Conservation (phyloP, 2,888 invertebrate genomes). For the Stenichneumon culpator region DNA sequence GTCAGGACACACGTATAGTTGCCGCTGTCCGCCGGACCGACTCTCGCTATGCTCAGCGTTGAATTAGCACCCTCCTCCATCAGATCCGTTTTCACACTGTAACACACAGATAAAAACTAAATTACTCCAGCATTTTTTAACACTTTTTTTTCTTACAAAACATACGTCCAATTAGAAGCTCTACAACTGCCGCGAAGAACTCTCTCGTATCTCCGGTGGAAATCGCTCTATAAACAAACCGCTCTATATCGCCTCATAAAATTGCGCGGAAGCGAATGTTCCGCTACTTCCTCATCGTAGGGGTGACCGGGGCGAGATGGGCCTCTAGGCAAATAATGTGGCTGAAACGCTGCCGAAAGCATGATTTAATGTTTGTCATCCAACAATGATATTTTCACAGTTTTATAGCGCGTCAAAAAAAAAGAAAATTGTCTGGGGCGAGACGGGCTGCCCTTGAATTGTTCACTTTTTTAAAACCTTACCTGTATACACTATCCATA, state of each 20-base stretch:
- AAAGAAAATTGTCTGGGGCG: no score
- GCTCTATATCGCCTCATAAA: background rate
- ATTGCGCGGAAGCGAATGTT: background rate
- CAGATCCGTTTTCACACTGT: slow-evolving; percentile 86
- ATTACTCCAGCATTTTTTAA: slow-evolving; percentile 18
- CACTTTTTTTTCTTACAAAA: background rate
- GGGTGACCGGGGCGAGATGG: no score
- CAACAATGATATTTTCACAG: no score
- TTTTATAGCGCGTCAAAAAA: no score
- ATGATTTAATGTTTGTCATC: no score
- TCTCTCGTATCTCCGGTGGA: background rate
- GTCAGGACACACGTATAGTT: slow-evolving; percentile 86
- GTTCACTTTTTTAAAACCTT: no score
- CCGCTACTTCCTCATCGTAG: no score
- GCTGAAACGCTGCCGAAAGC: no score
- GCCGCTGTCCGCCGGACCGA: slow-evolving; percentile 85
- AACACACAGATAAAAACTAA: slow-evolving; percentile 59
- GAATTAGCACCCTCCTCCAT: slow-evolving; percentile 86
- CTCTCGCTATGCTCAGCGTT: slow-evolving; percentile 85
- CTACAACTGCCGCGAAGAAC: background rate
- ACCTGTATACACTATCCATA: no score
- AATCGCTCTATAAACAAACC: background rate
- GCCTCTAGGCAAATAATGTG: no score
- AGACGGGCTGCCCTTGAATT: no score
- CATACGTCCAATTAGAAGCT: slow-evolving; percentile 45